These are phyloP conservation scores for Lepeophtheirus salmonis DNA, from an alignment of 1,140 invertebrate species.

Conservation along the genomic window DNA sequence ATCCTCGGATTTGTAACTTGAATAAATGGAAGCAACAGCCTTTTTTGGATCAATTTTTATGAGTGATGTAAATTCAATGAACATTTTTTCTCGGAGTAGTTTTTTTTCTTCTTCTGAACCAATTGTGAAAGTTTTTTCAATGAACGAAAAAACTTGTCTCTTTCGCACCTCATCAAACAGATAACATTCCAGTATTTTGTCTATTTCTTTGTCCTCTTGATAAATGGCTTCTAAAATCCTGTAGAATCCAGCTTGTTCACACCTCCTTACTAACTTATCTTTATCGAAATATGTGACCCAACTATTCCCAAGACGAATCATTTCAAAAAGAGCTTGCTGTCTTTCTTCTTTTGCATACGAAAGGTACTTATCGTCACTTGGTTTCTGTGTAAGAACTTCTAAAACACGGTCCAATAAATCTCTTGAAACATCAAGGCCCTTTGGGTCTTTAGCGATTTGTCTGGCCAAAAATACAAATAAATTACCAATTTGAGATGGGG, in stretches of 20 bases:
- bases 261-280: conserved; percentile 36
- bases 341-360: conserved; percentile 36
- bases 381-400: conserved; percentile 31
- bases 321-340: conserved; percentile 56
- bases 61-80: conserved; percentile 23
- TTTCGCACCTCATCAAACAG: conserved; percentile 35
- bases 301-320: conserved; percentile 44
- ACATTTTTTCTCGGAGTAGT: conserved; percentile 25
- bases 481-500: conserved; percentile 40
- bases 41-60: conserved; percentile 23
- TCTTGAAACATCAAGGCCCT: conserved; percentile 32
- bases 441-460: conserved; percentile 38
- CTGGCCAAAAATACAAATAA: conserved; percentile 51
- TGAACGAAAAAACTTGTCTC: conserved; percentile 28
- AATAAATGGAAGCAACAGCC: conserved; percentile 21
- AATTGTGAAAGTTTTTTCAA: conserved; percentile 25
- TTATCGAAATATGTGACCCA: conserved; percentile 37
- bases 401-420: conserved; percentile 36
- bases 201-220: conserved; percentile 34
- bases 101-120: conserved; percentile 20
- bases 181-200: conserved; percentile 39
- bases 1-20: neutral
- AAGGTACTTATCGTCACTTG: conserved; percentile 32
- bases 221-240: conserved; percentile 42
- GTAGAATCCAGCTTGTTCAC: conserved; percentile 42